Evolutionary conservation across 2,888 invertebrate genomes (phyloP).

Genomic region (Sclerodermus sp.): DNA sequence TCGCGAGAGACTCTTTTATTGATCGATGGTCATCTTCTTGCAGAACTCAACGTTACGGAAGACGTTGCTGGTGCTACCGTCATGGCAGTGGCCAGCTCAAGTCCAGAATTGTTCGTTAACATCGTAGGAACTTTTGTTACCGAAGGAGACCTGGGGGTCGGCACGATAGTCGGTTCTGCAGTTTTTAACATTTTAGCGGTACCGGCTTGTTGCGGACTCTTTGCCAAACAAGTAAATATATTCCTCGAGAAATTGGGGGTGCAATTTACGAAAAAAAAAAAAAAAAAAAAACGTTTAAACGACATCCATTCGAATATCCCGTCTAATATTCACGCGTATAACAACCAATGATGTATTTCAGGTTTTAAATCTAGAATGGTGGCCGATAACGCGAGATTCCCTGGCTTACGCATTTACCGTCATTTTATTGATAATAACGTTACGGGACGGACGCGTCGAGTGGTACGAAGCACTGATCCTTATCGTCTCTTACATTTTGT

Average conservation of each 20-base stretch:
- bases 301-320: too few relatives aligned
- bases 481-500: conserved; percentile 70
- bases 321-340: too few relatives aligned
- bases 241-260: too few relatives aligned
- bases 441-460: conserved; percentile 72
- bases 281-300: too few relatives aligned
- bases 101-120: conserved; percentile 85
- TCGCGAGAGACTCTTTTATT: too few relatives aligned
- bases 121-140: conserved; percentile 80
- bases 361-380: conserved; percentile 74
- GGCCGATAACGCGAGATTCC: conserved; percentile 76
- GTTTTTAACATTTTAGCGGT: conserved; percentile 79
- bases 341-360: too few relatives aligned
- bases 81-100: conserved; percentile 87
- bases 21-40: background rate
- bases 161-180: conserved; percentile 77
- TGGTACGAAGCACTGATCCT: conserved; percentile 77
- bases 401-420: conserved; percentile 74
- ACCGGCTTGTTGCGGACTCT: conserved; percentile 71
- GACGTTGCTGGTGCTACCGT: conserved; percentile 89
- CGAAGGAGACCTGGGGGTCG: conserved; percentile 75
- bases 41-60: conserved; percentile 61
- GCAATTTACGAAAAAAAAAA: too few relatives aligned
- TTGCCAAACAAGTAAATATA: conserved; percentile 63
- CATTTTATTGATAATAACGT: conserved; percentile 67